Evolutionary conservation across 2,888 invertebrate genomes (phyloP), one percentile per base, ranked within the genome.

Genomic region (Ephialtes manifestator): DNA sequence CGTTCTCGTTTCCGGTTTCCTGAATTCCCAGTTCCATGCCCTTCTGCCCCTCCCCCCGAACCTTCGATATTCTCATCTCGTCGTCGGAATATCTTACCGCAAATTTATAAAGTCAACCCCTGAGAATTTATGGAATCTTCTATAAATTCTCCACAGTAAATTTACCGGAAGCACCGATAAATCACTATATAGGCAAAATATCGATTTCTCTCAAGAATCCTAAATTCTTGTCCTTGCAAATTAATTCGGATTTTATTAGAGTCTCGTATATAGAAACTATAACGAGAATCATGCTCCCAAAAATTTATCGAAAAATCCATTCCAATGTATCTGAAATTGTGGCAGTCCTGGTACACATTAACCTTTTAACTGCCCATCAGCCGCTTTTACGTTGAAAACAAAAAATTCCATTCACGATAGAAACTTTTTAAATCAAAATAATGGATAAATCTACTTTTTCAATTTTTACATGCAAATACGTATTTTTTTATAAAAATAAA

Each of bases 101-200:
- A 46, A 80, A 80, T 83, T 83, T 80, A 83, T 72, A 67, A 72
- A 80, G 71, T 65, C 80, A 63, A 76, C 53, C 48, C n/a, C 46
- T n/a, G 80, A 18, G 43, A 76, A 80, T 80, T 71, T 79, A 39
- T 70, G 60, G 46, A 63, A 75, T 75, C 39, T 70, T 75, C 53
- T 31, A 39, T 43, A 63, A 60, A 79, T 48, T 35, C 63, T 53
- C 39, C 60, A 53, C 39, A 13, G 28, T 68, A 31, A 13, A 28
- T 28, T 2, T 28, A 31, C 35, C 60, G 46, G 31, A 31, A 43
- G 10, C 46, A 60, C n/a, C 31, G 15, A 35, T 20, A 48, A 43
- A 48, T 75, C 58, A 24, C 63, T 63, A 1, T 35, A 63, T 10
- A 20, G 20, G 53, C 55, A 39, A n/a, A 18, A 39, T 39, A 63